These are phyloP conservation scores for Oscarella lobularis DNA, from an alignment of 37 sponge, comb jelly and placozoan genomes.

Conservation along the genomic window DNA sequence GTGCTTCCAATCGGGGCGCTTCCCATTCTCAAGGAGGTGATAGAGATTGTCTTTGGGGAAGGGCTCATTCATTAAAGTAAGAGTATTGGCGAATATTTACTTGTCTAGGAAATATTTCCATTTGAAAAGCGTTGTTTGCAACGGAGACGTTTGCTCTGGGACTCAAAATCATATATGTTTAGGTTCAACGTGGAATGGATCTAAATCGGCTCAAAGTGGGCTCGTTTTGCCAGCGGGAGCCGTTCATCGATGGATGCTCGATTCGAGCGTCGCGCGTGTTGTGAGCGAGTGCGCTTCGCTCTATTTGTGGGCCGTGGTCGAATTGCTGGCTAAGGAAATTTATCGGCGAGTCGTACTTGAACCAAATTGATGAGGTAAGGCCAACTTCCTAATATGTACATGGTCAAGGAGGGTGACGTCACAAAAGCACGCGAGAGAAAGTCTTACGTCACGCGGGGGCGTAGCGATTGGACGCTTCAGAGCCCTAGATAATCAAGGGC, in stretches of 20 bases:
- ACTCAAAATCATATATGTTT: too few species aligned
- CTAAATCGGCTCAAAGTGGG: background rate
- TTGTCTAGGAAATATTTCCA: background rate
- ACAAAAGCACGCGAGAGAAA: too few species aligned
- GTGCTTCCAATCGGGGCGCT: slow-evolving; percentile 90
- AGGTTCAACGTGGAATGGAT: too few species aligned
- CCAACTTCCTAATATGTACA: too few species aligned
- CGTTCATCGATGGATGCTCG: slow-evolving; percentile 6
- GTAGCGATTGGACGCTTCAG: too few species aligned
- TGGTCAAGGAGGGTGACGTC: too few species aligned
- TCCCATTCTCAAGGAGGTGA: slow-evolving; percentile 93
- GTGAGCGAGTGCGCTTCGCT: background rate
- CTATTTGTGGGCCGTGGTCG: background rate
- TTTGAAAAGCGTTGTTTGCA: slow-evolving; percentile 78
- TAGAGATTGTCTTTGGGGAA: slow-evolving; percentile 91
- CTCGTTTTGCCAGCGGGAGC: background rate
- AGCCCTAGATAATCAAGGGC: too few species aligned
- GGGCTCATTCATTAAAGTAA: slow-evolving; percentile 91
- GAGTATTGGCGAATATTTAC: background rate
- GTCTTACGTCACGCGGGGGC: too few species aligned
- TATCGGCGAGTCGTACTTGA: background rate
- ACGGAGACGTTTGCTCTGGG: slow-evolving; percentile 99
- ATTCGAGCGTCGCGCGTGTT: background rate
- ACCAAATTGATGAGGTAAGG: too few species aligned
- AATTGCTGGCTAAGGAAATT: background rate